Evolutionary conservation across 2,888 invertebrate species (phyloP).

Genomic region (Ditula angustiorana): DNA sequence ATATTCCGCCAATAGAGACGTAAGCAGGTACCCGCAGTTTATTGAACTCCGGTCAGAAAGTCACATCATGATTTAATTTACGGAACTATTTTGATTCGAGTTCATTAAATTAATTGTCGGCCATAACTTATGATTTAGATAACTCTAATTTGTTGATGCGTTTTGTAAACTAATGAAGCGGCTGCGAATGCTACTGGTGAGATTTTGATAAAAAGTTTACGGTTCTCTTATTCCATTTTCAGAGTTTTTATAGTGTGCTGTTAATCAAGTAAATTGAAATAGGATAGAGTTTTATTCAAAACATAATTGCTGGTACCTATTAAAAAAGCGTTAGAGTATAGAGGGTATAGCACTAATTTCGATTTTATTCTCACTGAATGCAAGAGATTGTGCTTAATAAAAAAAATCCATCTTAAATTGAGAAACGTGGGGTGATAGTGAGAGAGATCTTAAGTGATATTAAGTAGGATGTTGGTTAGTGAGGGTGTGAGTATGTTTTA

Average conservation of each 20-base stretch:
- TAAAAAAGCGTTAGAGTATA: no score
- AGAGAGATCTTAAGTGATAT: no score
- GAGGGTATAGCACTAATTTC: no score
- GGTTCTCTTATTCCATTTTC: not conserved
- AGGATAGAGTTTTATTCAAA: no score
- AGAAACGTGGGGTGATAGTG: no score
- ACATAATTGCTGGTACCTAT: no score
- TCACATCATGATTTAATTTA: slow-evolving; percentile 23
- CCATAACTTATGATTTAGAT: slow-evolving; percentile 34
- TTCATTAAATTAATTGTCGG: slow-evolving; percentile 31
- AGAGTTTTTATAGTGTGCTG: slow-evolving; percentile 1
- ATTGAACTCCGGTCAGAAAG: slow-evolving; percentile 48
- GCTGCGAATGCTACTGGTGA: slow-evolving; percentile 27
- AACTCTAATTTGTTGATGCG: slow-evolving; percentile 25
- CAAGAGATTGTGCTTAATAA: no score
- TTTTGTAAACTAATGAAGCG: slow-evolving; percentile 20
- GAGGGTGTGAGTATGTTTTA: no score
- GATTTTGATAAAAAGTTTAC: slow-evolving; percentile 17
- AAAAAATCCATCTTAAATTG: no score
- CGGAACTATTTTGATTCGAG: slow-evolving; percentile 22
- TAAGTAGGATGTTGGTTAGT: no score
- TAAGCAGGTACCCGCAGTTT: slow-evolving; percentile 55
- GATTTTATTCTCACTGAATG: no score
- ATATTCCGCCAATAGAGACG: slow-evolving; percentile 49
- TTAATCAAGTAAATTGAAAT: not conserved